phyloP scores from a whole-genome alignment of 2,888 invertebrate genomes.

The Ellobium chinense region DNA sequence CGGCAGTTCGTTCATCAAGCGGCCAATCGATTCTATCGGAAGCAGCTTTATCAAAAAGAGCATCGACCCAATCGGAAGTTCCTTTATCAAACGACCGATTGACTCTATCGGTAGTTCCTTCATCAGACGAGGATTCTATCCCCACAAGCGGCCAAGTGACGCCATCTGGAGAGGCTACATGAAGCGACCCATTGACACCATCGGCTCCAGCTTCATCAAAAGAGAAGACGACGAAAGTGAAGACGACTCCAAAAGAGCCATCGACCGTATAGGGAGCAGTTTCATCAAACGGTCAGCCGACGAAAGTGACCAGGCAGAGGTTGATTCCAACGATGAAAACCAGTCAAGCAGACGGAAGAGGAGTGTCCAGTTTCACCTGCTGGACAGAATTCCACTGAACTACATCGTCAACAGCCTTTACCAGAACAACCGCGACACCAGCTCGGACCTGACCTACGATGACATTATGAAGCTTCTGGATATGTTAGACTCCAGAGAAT shows the following conservation, averaged over 20 bases:
- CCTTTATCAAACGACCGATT: slow-evolving; percentile 24
- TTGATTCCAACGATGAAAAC: not conserved
- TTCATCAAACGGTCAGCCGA: not conserved
- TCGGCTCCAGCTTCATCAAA: slow-evolving; percentile 25
- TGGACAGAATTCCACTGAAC: not conserved
- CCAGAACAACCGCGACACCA: not conserved
- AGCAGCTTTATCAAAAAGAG: slow-evolving; percentile 20
- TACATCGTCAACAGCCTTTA: slow-evolving; percentile 18
- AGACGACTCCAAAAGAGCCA: not conserved
- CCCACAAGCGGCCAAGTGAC: slow-evolving; percentile 12
- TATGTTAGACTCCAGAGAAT: not conserved
- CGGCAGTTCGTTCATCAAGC: not conserved
- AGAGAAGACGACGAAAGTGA: not conserved
- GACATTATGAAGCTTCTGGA: not conserved
- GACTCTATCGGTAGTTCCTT: slow-evolving; percentile 34
- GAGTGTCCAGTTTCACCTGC: not conserved
- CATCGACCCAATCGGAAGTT: slow-evolving; percentile 32
- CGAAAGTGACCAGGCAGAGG: not conserved
- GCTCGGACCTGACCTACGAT: slow-evolving; percentile 11
- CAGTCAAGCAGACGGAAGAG: not conserved
- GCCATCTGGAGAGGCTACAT: slow-evolving; percentile 25
- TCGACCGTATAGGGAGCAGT: slow-evolving; percentile 27
- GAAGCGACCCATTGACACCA: slow-evolving; percentile 10
- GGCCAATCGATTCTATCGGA: slow-evolving; percentile 26
- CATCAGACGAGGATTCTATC: slow-evolving; percentile 1